A percentile compares a stretch with the other conserved stretches of the same genome.
phyloP scores from a whole-genome alignment of 2,113 vertebrate genomes.

The Nycticorax nycticorax region DNA sequence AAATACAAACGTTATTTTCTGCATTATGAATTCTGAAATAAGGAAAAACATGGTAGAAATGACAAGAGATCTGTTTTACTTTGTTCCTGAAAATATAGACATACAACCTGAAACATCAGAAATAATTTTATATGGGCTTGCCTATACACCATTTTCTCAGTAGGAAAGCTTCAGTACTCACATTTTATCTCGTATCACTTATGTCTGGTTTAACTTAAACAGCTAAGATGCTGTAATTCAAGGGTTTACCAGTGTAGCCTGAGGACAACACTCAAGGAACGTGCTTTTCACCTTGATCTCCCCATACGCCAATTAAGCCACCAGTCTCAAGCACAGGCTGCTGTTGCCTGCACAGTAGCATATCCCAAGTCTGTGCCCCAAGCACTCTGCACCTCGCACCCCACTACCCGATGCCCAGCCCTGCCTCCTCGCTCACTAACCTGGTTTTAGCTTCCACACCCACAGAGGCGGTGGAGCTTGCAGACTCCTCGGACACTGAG shows the following conservation, averaged over 20 bases:
- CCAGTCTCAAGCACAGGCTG: not conserved
- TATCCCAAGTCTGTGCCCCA: not conserved
- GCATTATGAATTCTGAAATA: not conserved
- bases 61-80: not conserved
- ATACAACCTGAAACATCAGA: not conserved
- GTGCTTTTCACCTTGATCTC: not conserved
- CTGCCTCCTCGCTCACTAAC: constrained; percentile 58
- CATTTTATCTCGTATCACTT: not conserved
- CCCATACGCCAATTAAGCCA: not conserved
- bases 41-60: not conserved
- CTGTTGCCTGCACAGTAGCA: not conserved
- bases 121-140: not conserved
- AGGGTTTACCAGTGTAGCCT: not conserved
- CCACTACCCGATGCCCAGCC: not conserved
- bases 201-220: not conserved
- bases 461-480: constrained; percentile 80
- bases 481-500: constrained; percentile 83
- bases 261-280: not conserved
- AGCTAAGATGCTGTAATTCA: not conserved
- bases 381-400: not conserved
- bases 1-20: accelerated
- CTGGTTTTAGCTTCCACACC: constrained; percentile 87
- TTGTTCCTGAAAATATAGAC: not conserved
- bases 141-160: not conserved
- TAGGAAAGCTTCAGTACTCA: not conserved